Base-by-base conservation (phyloP, 2,113 vertebrate species). In the Poeciliopsis prolifica region DNA sequence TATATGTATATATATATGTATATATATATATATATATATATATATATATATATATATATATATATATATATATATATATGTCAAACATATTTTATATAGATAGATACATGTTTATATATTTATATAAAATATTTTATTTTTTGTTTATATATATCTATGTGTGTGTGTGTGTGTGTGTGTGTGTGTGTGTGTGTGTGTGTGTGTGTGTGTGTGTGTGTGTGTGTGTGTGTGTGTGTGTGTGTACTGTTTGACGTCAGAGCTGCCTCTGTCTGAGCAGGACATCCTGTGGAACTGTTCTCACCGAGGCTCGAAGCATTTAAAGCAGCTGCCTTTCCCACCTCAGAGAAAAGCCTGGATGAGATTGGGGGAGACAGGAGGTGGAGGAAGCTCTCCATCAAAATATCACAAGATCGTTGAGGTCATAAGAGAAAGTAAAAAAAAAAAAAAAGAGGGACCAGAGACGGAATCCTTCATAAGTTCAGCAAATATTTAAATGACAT, bases 201-300 rank as follows among this genome's bases (percentile, higher is more conserved):
- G 70, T 78, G 60, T 51, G 48, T 60, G 40, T 72, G 35, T 83
- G 70, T 75, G 63, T 42, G 48, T 63, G 40, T 69, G 44, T 68
- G 72, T 83, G 70, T 78, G 61, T 60, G 37, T 69, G 42, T 71
- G 72, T 81, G 68, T 75, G 51, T 51, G 48, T 48, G 40, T 72
- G 48, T 62, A 54, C 35, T 24, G 10, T 67, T 61, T 93, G 93
- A 93, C 91, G 91, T 94, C 93, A 94, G 75, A 84, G 79, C 79
- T 82, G 86, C 87, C 85, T 91, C 88, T 86, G 70, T 83, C 72
- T 76, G 82, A 90, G 86, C 85, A 89, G 87, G 87, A 92, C 92
- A 93, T 93, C 91, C 87, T 91, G 87, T 87, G 78, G 87, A 89
- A 88, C 81, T 85, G 81, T 89, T 90, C 80, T 83, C 67, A 33